Conservation (phyloP, 2,113 vertebrate genomes). For the Papio anubis region DNA sequence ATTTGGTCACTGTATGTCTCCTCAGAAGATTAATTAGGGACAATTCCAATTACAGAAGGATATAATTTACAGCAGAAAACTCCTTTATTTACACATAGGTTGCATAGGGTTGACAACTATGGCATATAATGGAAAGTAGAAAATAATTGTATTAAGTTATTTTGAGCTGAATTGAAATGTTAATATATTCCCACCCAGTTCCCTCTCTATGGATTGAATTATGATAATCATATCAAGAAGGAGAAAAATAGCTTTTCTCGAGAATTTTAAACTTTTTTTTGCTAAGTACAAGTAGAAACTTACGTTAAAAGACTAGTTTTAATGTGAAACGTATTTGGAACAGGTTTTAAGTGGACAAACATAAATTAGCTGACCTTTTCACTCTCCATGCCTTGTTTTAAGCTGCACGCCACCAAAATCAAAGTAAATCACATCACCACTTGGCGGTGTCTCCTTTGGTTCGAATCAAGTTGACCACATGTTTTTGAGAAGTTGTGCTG, state of each 20-base stretch:
- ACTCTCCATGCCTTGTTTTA: not conserved
- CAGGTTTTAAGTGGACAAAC: not conserved
- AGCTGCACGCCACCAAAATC: too few species aligned
- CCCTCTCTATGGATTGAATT: conserved; percentile 73
- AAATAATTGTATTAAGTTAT: conserved; percentile 70
- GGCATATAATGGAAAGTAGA: conserved; percentile 32
- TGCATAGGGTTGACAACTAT: not conserved
- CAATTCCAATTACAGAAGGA: not conserved
- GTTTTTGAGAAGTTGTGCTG: not conserved
- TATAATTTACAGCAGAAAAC: not conserved
- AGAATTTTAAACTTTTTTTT: conserved; percentile 32
- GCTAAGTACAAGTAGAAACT: conserved; percentile 12
- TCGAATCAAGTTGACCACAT: not conserved
- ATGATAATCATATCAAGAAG: conserved; percentile 65
- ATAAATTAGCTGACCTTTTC: not conserved
- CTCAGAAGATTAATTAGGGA: not conserved
- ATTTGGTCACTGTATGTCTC: not conserved
- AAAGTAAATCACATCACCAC: not conserved
- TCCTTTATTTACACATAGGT: conserved; percentile 23
- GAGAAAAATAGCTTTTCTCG: conserved; percentile 67
- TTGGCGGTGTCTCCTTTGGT: not conserved
- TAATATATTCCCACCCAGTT: conserved; percentile 77
- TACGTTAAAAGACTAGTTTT: not conserved
- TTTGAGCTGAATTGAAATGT: conserved; percentile 75
- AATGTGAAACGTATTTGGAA: not conserved